Evolutionary conservation across 2,113 vertebrate genomes (phyloP).

Genomic region (Silurus glanis): DNA sequence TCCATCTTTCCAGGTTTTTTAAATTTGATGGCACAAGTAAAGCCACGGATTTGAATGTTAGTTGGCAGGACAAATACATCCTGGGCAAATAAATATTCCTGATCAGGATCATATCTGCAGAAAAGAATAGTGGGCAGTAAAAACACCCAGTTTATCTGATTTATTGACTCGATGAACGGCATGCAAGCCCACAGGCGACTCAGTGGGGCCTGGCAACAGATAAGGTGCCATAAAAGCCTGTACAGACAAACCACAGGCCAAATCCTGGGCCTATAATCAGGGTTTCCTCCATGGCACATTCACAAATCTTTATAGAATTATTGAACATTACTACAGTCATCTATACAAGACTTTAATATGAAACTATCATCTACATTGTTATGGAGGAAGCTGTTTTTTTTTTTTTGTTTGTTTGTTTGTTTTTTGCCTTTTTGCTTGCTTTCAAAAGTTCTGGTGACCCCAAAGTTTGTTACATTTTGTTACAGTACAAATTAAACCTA

Average conservation of each 20-base stretch:
- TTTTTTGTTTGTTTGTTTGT: background rate
- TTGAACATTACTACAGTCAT: background rate
- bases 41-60: background rate
- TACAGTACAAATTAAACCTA: background rate
- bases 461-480: background rate
- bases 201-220: conserved; percentile 18
- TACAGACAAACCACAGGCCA: background rate
- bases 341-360: background rate
- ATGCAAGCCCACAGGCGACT: background rate
- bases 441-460: background rate
- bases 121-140: conserved; percentile 1
- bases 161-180: background rate
- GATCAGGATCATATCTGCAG: conserved; percentile 14
- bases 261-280: conserved; percentile 6
- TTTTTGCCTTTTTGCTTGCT: too few relatives aligned
- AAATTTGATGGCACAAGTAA: background rate
- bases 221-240: conserved; percentile 6
- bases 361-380: background rate
- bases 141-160: conserved; percentile 9
- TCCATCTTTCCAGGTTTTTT: background rate
- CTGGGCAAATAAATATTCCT: conserved; percentile 17
- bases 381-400: background rate
- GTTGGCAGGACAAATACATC: background rate
- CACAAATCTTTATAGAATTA: background rate
- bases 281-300: background rate